phyloP scores from a whole-genome alignment of 2,797 vertebrate genomes.

The Enteromius thamalakanensis region DNA sequence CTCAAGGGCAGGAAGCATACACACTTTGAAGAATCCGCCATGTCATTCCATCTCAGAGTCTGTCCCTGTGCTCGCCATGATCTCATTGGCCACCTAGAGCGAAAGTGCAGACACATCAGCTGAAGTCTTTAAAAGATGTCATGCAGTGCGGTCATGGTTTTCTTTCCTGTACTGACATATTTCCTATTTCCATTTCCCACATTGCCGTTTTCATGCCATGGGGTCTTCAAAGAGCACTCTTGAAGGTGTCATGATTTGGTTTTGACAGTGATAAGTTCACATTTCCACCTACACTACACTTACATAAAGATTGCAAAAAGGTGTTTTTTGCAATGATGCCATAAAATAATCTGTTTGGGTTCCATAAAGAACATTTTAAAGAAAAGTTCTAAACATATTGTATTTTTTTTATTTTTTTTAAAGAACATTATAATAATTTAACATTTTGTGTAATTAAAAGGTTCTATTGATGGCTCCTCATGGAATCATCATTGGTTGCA shows the following conservation, averaged over 20 bases:
- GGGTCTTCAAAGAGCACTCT: neutral
- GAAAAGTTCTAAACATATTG: neutral
- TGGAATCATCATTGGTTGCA: neutral
- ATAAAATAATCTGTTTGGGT: neutral
- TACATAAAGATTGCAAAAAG: neutral
- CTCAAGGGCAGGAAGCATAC: conserved; percentile 59
- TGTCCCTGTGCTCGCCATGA: conserved; percentile 16
- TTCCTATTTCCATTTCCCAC: neutral
- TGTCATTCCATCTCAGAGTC: conserved; percentile 44
- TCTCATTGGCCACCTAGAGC: conserved; percentile 26
- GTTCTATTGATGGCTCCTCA: neutral
- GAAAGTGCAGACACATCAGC: conserved; percentile 13
- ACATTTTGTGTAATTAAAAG: neutral
- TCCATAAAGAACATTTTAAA: neutral
- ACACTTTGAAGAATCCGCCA: conserved; percentile 43
- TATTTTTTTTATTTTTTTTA: neutral
- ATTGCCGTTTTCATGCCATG: neutral
- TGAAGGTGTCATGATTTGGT: neutral
- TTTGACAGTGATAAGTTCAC: neutral
- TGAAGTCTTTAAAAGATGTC: conserved; percentile 15
- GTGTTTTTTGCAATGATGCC: neutral
- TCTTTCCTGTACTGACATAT: conserved; percentile 1
- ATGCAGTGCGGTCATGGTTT: neutral
- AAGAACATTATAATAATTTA: neutral
- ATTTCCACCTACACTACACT: neutral